These are phyloP conservation scores for Ia io DNA, from an alignment of 2,113 vertebrate genomes.

Conservation along the genomic window DNA sequence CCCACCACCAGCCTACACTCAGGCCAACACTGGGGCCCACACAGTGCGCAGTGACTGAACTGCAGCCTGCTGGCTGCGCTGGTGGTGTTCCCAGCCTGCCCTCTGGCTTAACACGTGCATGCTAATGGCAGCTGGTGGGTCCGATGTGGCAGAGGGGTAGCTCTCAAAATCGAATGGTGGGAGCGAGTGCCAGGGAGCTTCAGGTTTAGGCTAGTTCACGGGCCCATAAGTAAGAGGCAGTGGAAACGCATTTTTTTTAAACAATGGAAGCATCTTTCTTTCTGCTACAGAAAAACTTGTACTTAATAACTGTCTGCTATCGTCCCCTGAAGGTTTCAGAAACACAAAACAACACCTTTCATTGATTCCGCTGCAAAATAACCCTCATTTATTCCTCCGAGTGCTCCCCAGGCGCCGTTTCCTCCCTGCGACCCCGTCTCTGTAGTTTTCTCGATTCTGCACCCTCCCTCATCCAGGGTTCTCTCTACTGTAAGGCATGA, in stretches of 20 bases:
- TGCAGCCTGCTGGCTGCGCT: not conserved
- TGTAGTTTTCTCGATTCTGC: not conserved
- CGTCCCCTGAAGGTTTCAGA: constrained; percentile 61
- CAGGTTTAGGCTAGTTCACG: not conserved
- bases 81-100: constrained; percentile 49
- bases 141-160: not conserved
- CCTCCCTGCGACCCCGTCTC: not conserved
- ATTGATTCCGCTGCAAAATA: constrained; percentile 60
- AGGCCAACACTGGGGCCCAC: constrained; percentile 52
- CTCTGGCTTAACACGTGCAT: constrained; percentile 30
- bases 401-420: not conserved
- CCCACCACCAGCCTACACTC: accelerated
- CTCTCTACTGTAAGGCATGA: not conserved
- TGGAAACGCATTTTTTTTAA: not conserved
- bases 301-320: constrained; percentile 31
- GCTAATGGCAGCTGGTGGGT: not conserved
- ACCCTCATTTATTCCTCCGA: constrained; percentile 10
- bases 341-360: constrained; percentile 56
- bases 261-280: constrained; percentile 63
- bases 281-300: constrained; percentile 60
- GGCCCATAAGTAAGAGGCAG: not conserved
- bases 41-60: not conserved
- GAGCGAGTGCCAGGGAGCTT: accelerated
- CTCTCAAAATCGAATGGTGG: not conserved
- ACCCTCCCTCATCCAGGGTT: not conserved